Conservation (phyloP, 1,140 invertebrate species). For the Drosophila sechellia region DNA sequence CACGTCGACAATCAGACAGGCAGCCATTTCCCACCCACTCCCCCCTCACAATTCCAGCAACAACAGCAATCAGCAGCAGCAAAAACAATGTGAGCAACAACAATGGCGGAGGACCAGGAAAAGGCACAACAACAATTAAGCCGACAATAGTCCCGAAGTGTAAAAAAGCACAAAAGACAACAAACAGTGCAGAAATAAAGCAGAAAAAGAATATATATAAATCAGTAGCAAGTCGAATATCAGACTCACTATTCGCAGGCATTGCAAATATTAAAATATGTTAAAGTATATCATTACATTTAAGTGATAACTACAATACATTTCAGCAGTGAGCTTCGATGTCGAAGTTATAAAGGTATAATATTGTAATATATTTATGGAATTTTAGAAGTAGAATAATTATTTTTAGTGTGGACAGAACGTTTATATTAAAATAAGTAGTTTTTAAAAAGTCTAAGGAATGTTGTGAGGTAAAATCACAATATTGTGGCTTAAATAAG, state of each 20-base stretch:
- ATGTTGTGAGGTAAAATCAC: no score
- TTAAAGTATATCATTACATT: no score
- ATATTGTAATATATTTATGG: no score
- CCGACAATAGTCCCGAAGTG: conserved; percentile 62
- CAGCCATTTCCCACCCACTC: conserved; percentile 50
- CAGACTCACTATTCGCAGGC: neutral
- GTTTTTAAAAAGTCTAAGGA: neutral
- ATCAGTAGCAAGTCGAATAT: conserved; percentile 1
- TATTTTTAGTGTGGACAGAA: no score
- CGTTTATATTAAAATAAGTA: no score
- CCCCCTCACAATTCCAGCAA: conserved; percentile 24
- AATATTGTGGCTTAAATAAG: neutral
- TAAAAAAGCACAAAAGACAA: conserved; percentile 53
- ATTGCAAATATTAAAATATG: neutral
- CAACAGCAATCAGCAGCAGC: conserved; percentile 10
- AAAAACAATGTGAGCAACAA: conserved; percentile 32
- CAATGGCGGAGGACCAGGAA: conserved; percentile 23
- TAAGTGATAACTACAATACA: no score
- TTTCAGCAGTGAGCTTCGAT: no score
- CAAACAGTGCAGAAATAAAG: conserved; percentile 28
- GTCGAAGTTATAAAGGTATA: no score
- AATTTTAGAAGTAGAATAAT: no score
- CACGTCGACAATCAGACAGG: conserved; percentile 67
- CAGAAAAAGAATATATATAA: conserved; percentile 31
- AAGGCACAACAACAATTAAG: conserved; percentile 65